phyloP scores from a whole-genome alignment of 64 coral and sea anemone species.

The Montipora cactus region DNA sequence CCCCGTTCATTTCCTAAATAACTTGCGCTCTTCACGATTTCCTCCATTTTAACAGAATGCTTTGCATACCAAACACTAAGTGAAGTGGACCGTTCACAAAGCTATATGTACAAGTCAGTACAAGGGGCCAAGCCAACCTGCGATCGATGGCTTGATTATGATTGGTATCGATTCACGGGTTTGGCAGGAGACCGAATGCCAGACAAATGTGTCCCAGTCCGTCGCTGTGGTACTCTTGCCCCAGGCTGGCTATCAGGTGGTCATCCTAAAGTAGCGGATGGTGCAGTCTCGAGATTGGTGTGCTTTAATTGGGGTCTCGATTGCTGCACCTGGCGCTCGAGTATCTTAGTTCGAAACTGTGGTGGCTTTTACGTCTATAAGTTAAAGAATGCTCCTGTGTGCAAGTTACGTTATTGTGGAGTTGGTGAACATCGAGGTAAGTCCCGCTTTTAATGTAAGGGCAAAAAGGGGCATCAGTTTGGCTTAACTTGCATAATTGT shows the following conservation, averaged over 20 bases:
- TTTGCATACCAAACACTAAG: background rate
- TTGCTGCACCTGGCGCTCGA: background rate
- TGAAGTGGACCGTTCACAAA: background rate
- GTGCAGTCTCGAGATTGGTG: background rate
- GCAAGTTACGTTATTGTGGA: slow-evolving; percentile 41
- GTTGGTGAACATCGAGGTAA: background rate
- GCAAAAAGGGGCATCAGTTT: too few relatives aligned
- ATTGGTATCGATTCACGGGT: slow-evolving; percentile 16
- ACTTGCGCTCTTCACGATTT: background rate
- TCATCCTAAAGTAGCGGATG: background rate
- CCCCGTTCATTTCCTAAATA: background rate
- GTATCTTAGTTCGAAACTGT: slow-evolving; percentile 23
- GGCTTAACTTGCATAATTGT: too few relatives aligned
- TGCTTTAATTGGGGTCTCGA: slow-evolving; percentile 16
- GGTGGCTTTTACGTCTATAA: slow-evolving; percentile 28
- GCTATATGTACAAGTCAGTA: background rate
- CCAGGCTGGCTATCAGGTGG: background rate
- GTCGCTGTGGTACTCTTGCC: slow-evolving; percentile 11
- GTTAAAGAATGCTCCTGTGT: slow-evolving; percentile 2
- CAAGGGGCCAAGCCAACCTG: slow-evolving; percentile 13
- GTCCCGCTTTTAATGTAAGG: too few relatives aligned
- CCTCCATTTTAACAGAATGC: background rate
- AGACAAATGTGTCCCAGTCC: background rate
- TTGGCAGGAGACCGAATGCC: slow-evolving; percentile 1
- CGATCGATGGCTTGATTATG: background rate